Conservation (phyloP, 2,888 invertebrate genomes). For the Labia minor region DNA sequence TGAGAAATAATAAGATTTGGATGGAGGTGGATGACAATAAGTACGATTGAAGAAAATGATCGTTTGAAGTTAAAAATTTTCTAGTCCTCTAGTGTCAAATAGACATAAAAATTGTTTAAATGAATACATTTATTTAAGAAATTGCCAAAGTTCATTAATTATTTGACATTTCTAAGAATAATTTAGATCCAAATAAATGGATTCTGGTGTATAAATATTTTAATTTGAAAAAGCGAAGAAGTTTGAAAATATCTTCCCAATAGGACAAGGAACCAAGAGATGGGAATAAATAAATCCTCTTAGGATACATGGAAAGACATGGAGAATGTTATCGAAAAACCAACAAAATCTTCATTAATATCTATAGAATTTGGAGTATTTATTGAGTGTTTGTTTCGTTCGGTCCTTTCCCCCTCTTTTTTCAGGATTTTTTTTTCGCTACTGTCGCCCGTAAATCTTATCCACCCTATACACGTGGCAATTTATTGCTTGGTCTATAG, state of each 20-base stretch:
- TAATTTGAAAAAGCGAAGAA: not conserved
- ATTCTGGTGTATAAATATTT: not conserved
- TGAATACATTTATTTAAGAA: no score
- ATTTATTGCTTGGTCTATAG: not conserved
- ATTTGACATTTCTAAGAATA: no score
- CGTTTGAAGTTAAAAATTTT: no score
- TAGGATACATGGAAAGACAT: no score
- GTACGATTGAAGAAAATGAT: no score
- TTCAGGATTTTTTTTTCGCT: not conserved
- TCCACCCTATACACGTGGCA: not conserved
- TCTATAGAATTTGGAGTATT: slow-evolving; percentile 5
- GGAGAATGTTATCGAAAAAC: not conserved
- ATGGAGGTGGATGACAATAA: no score
- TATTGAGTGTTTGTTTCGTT: not conserved
- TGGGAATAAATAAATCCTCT: not conserved
- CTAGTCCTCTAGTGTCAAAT: no score
- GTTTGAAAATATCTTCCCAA: not conserved
- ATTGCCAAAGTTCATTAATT: no score
- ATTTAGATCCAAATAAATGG: not conserved
- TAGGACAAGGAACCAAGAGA: not conserved
- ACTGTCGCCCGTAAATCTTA: not conserved
- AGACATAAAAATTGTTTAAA: no score
- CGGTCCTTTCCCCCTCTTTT: not conserved
- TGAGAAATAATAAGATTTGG: no score
- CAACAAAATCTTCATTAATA: slow-evolving; percentile 1